Evolutionary conservation across 2,888 invertebrate species (phyloP).

Genomic region (Tenthredo notha): DNA sequence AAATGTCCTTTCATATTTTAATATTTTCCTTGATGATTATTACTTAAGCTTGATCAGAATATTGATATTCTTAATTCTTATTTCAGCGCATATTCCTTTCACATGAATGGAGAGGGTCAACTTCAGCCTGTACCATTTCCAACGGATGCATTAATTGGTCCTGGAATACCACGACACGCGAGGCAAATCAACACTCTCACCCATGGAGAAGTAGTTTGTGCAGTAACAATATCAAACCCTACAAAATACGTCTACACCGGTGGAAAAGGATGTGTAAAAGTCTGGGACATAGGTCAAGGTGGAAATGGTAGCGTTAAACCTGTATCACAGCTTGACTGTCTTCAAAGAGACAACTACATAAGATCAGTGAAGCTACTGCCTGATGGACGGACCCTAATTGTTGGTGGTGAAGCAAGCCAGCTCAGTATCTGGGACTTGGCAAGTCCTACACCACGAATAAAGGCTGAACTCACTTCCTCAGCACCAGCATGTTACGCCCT

Average conservation of each 20-base stretch:
- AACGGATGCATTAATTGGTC: conserved; percentile 93
- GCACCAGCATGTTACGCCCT: conserved; percentile 99
- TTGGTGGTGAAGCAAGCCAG: conserved; percentile 97
- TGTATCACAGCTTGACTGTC: conserved; percentile 92
- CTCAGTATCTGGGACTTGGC: conserved; percentile 98
- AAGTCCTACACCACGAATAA: conserved; percentile 94
- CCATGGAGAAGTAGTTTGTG: conserved; percentile 98
- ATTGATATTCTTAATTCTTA: conserved; percentile 39
- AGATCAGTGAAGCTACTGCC: conserved; percentile 96
- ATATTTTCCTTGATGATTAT: neutral
- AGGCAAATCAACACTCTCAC: conserved; percentile 93
- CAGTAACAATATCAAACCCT: conserved; percentile 94
- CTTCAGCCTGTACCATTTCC: conserved; percentile 97
- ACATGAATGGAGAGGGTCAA: conserved; percentile 93
- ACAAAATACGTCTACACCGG: conserved; percentile 98
- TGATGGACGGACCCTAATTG: conserved; percentile 96
- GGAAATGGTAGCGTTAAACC: conserved; percentile 85
- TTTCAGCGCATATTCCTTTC: conserved; percentile 94
- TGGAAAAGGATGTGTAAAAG: conserved; percentile 96
- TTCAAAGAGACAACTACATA: conserved; percentile 98
- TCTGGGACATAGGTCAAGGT: conserved; percentile 89
- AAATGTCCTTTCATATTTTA: neutral
- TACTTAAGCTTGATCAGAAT: neutral
- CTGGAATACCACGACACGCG: conserved; percentile 96
- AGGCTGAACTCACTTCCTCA: conserved; percentile 93